Base-by-base conservation (phyloP, 1,140 invertebrate genomes). In the Macrobrachium nipponense region DNA sequence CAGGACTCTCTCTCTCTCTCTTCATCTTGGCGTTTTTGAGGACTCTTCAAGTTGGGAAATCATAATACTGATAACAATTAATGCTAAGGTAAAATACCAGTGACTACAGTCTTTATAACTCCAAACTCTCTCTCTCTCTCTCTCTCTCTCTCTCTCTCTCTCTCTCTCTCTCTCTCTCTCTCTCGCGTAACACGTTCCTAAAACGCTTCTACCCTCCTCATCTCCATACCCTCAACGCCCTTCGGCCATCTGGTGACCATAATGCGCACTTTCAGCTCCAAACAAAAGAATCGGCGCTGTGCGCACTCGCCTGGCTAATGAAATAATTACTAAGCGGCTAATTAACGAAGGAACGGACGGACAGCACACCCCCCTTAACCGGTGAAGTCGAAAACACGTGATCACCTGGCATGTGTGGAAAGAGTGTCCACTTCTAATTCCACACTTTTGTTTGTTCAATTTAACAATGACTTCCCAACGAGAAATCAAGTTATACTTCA, bases 251-350 rank as follows among this genome's bases (percentile, higher is more conserved):
- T 70, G 66, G 66, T 36, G 66, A 36, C 66, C 66, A 70, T 70
- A 70, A 70, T 70, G 36, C 66, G 66, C 66, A 70, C 66, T 70
- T 27, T 70, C 20, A 36, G n/a, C 66, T 23, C 66, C 66, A n/a
- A 70, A 70, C 66, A 70, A 70, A 70, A 36, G 20, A 70, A 36
- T 70, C 66, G 66, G 51, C 66, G 20, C 66, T 36, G 20, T 70
- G 66, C 66, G 66, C 66, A 70, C 66, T 70, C 66, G 36, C 66
- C 66, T 70, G 66, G 66, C 36, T 70, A 70, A 70, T 70, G 66
- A 70, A 70, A 70, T 70, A 70, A 70, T 70, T 70, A 70, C 66
- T 15, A 36, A 36, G 66, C n/a, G 66, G 66, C 66, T 70, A 70
- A 70, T 70, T 70, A 70, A 70, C 66, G 36, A 70, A 70, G 36